phyloP scores from a whole-genome alignment of 92 coral and sea anemone genomes.

The Phenganax stokvisi region DNA sequence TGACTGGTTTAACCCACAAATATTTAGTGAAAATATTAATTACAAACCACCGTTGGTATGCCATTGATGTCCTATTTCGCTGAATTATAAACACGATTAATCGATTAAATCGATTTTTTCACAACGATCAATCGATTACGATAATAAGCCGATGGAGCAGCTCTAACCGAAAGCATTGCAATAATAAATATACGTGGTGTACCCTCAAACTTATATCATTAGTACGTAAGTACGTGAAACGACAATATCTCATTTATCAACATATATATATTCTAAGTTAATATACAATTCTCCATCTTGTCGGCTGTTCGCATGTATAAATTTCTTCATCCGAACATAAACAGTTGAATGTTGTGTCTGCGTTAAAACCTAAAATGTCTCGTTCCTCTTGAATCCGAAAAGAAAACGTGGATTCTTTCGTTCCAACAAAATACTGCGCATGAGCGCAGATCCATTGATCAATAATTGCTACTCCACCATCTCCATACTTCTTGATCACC shows the following conservation, averaged over 20 bases:
- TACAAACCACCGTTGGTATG: too few relatives aligned
- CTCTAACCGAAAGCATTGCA: too few relatives aligned
- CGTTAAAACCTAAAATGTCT: slow-evolving; percentile 90
- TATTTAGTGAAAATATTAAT: too few relatives aligned
- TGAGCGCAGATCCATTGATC: slow-evolving; percentile 99
- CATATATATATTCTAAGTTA: slow-evolving; percentile 30
- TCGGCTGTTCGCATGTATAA: slow-evolving; percentile 93
- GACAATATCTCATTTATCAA: background rate
- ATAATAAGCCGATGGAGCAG: too few relatives aligned
- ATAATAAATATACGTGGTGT: too few relatives aligned
- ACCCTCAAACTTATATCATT: too few relatives aligned
- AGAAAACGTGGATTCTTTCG: slow-evolving; percentile 91
- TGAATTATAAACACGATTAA: too few relatives aligned
- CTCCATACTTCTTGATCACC: slow-evolving; percentile 66
- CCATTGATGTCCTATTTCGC: too few relatives aligned
- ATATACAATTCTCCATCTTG: slow-evolving; percentile 91
- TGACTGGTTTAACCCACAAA: too few relatives aligned
- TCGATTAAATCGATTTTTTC: too few relatives aligned
- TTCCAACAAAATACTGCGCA: slow-evolving; percentile 78
- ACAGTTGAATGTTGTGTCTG: slow-evolving; percentile 86
- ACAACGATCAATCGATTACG: too few relatives aligned
- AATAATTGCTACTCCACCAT: slow-evolving; percentile 94
- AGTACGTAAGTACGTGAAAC: too few relatives aligned
- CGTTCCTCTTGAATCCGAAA: slow-evolving; percentile 94
- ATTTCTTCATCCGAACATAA: slow-evolving; percentile 86